Evolutionary conservation across 37 sponge, comb jelly and placozoan species (phyloP).

Genomic region (Oscarella lobularis): DNA sequence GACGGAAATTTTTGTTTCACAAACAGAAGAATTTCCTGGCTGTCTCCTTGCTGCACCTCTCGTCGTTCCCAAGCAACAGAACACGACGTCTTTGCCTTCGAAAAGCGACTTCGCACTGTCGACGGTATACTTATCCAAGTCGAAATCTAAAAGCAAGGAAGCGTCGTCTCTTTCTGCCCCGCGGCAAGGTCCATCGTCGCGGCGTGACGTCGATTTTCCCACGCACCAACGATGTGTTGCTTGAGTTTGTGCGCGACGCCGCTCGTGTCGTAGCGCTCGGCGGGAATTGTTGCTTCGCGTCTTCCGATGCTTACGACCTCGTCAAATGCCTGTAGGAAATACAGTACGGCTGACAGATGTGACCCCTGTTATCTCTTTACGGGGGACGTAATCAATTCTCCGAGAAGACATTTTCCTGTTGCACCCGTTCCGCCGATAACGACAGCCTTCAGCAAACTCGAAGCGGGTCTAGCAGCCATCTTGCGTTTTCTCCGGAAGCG

Average conservation of each 20-base stretch:
- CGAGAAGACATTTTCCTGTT: slow-evolving; percentile 43
- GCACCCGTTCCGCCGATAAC: slow-evolving; percentile 74
- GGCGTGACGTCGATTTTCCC: background rate
- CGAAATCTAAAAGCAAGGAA: slow-evolving; percentile 4
- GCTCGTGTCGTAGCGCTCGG: background rate
- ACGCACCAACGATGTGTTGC: background rate
- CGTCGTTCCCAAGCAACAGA: slow-evolving; percentile 65
- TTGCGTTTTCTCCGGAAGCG: too few species aligned
- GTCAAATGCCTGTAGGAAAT: background rate
- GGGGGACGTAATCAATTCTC: slow-evolving; percentile 32
- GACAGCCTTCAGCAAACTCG: slow-evolving; percentile 46
- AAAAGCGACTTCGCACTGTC: slow-evolving; percentile 43
- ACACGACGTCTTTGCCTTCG: slow-evolving; percentile 49
- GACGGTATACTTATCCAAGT: slow-evolving; percentile 48
- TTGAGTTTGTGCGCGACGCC: background rate
- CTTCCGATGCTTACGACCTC: background rate
- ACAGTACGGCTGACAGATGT: too few species aligned
- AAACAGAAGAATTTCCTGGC: slow-evolving; percentile 36
- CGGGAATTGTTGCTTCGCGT: background rate
- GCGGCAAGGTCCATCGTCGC: background rate
- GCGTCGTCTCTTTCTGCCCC: background rate
- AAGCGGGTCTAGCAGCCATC: too few species aligned
- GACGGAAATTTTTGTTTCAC: background rate
- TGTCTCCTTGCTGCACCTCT: slow-evolving; percentile 33
- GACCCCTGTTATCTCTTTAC: too few species aligned